Conservation (phyloP, 2,888 invertebrate species). For the Nemapogon koenigi region DNA sequence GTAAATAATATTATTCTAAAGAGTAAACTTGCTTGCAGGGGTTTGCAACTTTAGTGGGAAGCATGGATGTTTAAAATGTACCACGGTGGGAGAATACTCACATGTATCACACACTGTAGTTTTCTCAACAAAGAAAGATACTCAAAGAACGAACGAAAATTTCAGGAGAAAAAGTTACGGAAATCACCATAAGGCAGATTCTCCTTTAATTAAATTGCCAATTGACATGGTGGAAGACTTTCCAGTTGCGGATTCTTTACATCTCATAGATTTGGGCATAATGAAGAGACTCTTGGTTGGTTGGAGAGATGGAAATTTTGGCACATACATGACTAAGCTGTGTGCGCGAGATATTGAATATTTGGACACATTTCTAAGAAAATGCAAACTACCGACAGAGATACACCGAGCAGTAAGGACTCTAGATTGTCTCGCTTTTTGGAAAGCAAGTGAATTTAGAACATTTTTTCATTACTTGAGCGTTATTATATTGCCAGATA, state of each 20-base stretch:
- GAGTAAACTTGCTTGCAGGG: not conserved
- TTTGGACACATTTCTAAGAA: conserved; percentile 13
- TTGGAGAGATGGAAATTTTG: conserved; percentile 13
- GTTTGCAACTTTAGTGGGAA: conserved; percentile 17
- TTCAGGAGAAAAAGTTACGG: conserved; percentile 17
- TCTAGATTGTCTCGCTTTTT: conserved; percentile 15
- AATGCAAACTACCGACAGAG: conserved; percentile 16
- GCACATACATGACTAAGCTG: conserved; percentile 11
- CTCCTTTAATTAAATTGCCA: conserved; percentile 12
- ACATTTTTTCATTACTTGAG: conserved; percentile 18
- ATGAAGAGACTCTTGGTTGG: conserved; percentile 17
- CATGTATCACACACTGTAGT: conserved; percentile 16
- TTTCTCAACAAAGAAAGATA: not conserved
- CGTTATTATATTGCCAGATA: conserved; percentile 15
- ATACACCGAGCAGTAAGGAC: conserved; percentile 17
- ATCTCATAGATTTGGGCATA: conserved; percentile 18
- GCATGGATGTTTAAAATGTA: conserved; percentile 19
- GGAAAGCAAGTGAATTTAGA: conserved; percentile 20
- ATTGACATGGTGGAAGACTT: conserved; percentile 20
- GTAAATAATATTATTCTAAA: not conserved
- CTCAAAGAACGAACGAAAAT: conserved; percentile 11
- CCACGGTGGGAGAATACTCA: conserved; percentile 19
- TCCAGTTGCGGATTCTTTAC: conserved; percentile 17
- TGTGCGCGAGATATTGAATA: conserved; percentile 15
- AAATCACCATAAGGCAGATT: conserved; percentile 14